Evolutionary conservation across 2,113 vertebrate genomes (phyloP).

Genomic region (Cynocephalus volans): DNA sequence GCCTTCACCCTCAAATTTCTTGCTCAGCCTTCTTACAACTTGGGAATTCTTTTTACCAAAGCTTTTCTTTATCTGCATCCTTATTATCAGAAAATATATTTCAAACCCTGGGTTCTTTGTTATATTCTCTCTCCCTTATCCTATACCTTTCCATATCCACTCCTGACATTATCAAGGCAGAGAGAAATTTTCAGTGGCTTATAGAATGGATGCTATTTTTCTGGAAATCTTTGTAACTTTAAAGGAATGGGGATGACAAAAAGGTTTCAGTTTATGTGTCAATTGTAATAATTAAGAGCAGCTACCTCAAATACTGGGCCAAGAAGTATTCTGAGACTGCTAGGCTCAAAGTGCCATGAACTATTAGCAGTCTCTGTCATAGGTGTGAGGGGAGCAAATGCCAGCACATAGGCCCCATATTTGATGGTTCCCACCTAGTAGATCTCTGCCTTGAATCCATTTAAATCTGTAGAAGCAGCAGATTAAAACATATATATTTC

Average conservation of each 20-base stretch:
- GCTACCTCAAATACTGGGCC: neutral
- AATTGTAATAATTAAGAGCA: neutral
- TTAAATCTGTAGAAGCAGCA: neutral
- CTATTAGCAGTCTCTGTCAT: neutral
- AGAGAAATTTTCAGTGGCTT: neutral
- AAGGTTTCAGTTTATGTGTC: conserved; percentile 16
- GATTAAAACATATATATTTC: neutral
- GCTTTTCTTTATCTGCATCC: conserved; percentile 6
- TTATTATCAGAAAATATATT: neutral
- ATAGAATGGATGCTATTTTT: neutral
- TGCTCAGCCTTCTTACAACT: neutral
- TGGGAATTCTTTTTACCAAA: neutral
- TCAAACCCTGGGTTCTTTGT: neutral
- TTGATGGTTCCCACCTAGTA: neutral
- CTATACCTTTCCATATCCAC: neutral
- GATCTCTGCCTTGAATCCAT: neutral
- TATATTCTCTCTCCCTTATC: neutral
- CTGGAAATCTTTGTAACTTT: neutral
- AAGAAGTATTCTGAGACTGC: neutral
- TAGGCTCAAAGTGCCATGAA: neutral
- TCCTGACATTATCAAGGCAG: neutral
- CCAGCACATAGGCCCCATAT: neutral
- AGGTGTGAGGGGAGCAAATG: neutral
- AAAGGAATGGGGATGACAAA: neutral
- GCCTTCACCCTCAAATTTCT: neutral